These are phyloP conservation scores for Amphiura filiformis DNA, from an alignment of 35 echinoderm and acorn worm species.

Conservation along the genomic window DNA sequence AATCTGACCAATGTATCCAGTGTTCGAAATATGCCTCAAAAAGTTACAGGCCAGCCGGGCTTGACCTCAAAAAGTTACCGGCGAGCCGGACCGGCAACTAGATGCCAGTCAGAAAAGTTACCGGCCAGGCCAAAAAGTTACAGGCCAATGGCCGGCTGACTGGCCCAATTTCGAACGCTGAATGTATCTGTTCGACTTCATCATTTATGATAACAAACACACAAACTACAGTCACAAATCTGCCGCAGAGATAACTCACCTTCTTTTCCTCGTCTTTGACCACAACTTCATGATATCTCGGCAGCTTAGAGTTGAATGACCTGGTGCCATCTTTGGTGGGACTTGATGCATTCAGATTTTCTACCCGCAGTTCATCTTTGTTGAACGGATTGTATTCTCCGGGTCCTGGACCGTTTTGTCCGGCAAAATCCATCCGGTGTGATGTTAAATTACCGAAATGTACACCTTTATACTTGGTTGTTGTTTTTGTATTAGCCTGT, in stretches of 20 bases:
- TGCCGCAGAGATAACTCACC: conserved; percentile 30
- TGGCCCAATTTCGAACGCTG: too few species aligned
- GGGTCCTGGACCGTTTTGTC: conserved; percentile 80
- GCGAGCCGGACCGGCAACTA: too few species aligned
- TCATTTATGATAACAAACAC: background rate
- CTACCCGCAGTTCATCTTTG: conserved; percentile 38
- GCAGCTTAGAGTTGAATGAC: conserved; percentile 80
- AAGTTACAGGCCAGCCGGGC: too few species aligned
- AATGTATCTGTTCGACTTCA: too few species aligned
- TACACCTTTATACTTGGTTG: conserved; percentile 90
- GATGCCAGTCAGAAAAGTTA: too few species aligned
- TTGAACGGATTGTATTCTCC: conserved; percentile 86
- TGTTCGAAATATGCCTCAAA: too few species aligned
- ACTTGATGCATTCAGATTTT: conserved; percentile 62
- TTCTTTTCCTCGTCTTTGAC: conserved; percentile 83
- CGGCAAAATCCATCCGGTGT: conserved; percentile 84
- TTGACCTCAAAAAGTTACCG: too few species aligned
- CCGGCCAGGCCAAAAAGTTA: too few species aligned
- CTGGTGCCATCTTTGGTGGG: conserved; percentile 38
- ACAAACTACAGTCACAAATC: background rate
- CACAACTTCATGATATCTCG: conserved; percentile 88
- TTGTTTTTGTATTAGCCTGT: conserved; percentile 89
- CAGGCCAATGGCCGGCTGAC: too few species aligned
- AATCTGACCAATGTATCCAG: too few species aligned
- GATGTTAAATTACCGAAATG: conserved; percentile 91